Evolutionary conservation across 2,113 vertebrate genomes (phyloP).

Genomic region (Capra hircus): DNA sequence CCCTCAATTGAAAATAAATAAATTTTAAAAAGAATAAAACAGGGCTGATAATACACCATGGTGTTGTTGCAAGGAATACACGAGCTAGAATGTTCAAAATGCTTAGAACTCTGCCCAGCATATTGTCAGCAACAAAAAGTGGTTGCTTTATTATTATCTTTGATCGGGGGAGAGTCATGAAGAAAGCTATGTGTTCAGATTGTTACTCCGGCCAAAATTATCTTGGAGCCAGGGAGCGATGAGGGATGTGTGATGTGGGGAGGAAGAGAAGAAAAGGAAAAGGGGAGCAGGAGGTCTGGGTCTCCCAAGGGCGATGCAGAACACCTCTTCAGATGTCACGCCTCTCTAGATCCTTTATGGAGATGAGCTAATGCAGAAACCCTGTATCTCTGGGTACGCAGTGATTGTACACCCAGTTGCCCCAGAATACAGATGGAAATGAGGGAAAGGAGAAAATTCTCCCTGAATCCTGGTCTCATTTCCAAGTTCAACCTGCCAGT

Average conservation of each 20-base stretch:
- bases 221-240: neutral
- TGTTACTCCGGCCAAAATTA: neutral
- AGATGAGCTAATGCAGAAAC: neutral
- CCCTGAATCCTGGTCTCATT: neutral
- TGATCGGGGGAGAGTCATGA: neutral
- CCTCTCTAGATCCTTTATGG: neutral
- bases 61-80: neutral
- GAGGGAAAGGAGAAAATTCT: neutral
- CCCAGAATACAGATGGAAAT: neutral
- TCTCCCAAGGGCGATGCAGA: neutral
- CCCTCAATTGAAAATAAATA: neutral
- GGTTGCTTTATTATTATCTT: neutral
- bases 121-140: neutral
- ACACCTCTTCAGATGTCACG: neutral
- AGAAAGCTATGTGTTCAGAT: neutral
- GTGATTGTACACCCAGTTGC: neutral
- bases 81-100: neutral
- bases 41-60: neutral
- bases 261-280: neutral
- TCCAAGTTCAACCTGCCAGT: neutral
- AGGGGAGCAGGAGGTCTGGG: neutral
- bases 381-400: neutral
- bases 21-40: neutral
- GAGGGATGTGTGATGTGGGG: neutral
- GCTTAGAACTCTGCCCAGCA: neutral